phyloP scores from a whole-genome alignment of 1,140 invertebrate genomes.

The Galleria mellonella region DNA sequence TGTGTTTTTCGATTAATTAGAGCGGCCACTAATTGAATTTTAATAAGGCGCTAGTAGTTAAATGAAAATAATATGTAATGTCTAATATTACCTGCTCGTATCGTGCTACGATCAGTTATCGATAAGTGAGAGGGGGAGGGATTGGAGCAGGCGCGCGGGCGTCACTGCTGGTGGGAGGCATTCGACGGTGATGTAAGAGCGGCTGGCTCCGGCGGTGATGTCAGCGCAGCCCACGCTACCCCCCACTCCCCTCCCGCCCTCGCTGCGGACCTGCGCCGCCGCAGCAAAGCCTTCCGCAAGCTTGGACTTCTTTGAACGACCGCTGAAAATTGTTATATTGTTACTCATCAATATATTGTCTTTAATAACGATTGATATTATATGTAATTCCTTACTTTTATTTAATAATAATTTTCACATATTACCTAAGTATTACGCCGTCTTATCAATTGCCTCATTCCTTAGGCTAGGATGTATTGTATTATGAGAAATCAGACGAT shows the following conservation, averaged over 20 bases:
- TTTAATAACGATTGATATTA: too few species aligned
- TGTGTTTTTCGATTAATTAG: neutral
- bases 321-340: constrained; percentile 1
- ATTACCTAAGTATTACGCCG: too few species aligned
- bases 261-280: constrained; percentile 23
- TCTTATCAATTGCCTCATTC: too few species aligned
- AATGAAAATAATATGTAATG: neutral
- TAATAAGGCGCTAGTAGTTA: neutral
- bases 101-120: neutral
- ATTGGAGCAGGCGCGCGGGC: constrained; percentile 18
- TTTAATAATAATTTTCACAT: too few species aligned
- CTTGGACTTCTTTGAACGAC: constrained; percentile 6
- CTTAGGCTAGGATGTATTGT: too few species aligned
- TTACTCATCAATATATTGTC: too few species aligned
- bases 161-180: constrained; percentile 33
- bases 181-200: constrained; percentile 57
- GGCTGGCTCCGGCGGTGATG: constrained; percentile 61
- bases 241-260: constrained; percentile 16
- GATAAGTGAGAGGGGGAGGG: neutral
- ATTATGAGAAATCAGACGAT: too few species aligned
- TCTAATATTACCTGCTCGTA: neutral
- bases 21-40: neutral
- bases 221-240: constrained; percentile 51
- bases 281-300: constrained; percentile 46
- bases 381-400: too few species aligned